Conservation (phyloP, 2,113 vertebrate genomes). For the Grantiella picta region DNA sequence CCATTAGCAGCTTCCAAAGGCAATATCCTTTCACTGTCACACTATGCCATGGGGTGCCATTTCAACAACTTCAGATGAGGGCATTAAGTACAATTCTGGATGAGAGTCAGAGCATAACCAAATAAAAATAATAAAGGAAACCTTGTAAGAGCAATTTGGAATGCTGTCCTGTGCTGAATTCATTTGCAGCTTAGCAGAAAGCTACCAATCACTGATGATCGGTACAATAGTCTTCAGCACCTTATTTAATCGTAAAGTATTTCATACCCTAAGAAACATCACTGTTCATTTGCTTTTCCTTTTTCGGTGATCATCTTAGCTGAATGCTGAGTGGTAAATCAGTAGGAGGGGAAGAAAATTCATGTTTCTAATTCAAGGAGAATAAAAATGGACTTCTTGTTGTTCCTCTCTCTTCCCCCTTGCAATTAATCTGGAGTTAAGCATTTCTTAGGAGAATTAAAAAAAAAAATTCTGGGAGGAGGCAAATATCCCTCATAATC, state of each 20-base stretch:
- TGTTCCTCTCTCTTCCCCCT: neutral
- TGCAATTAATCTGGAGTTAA: conserved; percentile 12
- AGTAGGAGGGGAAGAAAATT: conserved; percentile 73
- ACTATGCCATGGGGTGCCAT: conserved; percentile 76
- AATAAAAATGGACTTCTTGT: conserved; percentile 58
- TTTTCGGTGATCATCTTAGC: conserved; percentile 72
- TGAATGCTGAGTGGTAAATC: conserved; percentile 72
- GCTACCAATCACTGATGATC: conserved; percentile 75
- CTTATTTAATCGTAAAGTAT: conserved; percentile 80
- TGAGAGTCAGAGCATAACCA: conserved; percentile 80
- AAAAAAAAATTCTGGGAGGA: neutral
- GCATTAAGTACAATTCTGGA: conserved; percentile 80
- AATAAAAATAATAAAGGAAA: conserved; percentile 84
- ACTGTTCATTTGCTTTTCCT: conserved; percentile 72
- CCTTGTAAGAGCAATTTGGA: conserved; percentile 80
- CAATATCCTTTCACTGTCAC: conserved; percentile 81
- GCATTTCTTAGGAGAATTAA: neutral
- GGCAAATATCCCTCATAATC: neutral
- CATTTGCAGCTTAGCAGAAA: conserved; percentile 76
- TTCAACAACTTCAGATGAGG: conserved; percentile 77
- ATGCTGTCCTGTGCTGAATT: conserved; percentile 77
- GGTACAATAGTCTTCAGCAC: conserved; percentile 55
- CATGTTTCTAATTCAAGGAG: conserved; percentile 70
- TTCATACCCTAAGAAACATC: conserved; percentile 75
- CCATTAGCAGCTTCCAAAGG: conserved; percentile 81